Percentiles rank a stretch among this genome's conserved stretches.
Evolutionary conservation across 2,888 invertebrate species (phyloP).

Genomic region (Dryococelus australis): DNA sequence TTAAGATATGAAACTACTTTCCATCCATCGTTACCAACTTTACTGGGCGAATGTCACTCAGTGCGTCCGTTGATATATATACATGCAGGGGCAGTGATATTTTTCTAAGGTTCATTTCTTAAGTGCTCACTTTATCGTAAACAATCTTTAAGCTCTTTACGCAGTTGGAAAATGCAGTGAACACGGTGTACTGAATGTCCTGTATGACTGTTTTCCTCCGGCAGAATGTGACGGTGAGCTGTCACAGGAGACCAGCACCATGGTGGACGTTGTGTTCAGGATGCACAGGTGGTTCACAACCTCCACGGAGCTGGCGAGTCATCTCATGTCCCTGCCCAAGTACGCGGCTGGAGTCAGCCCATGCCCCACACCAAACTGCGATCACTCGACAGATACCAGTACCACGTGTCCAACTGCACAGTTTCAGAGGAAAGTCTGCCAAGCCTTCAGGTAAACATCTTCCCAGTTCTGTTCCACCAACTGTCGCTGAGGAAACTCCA

Average conservation of each 20-base stretch:
- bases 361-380: slow-evolving; percentile 36
- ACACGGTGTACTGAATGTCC: too few species aligned
- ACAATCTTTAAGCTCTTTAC: too few species aligned
- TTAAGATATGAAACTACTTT: too few species aligned
- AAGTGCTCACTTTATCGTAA: too few species aligned
- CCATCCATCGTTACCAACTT: too few species aligned
- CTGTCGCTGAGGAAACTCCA: too few species aligned
- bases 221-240: slow-evolving; percentile 34
- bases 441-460: slow-evolving; percentile 47
- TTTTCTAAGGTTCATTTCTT: too few species aligned
- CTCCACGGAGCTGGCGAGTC: slow-evolving; percentile 57
- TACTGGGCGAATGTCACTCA: too few species aligned
- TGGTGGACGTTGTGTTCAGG: slow-evolving; percentile 58
- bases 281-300: slow-evolving; percentile 62
- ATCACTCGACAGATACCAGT: slow-evolving; percentile 35
- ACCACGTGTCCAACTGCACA: slow-evolving; percentile 46
- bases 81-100: too few species aligned
- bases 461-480: too few species aligned
- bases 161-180: too few species aligned
- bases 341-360: slow-evolving; percentile 31
- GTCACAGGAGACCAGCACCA: not conserved
- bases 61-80: too few species aligned
- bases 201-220: not conserved
- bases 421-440: slow-evolving; percentile 50
- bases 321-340: slow-evolving; percentile 52